A percentile compares a stretch with the other conserved stretches of the same genome.
Evolutionary conservation across 2,113 vertebrate genomes (phyloP).

Genomic region (Amazona guildingii): DNA sequence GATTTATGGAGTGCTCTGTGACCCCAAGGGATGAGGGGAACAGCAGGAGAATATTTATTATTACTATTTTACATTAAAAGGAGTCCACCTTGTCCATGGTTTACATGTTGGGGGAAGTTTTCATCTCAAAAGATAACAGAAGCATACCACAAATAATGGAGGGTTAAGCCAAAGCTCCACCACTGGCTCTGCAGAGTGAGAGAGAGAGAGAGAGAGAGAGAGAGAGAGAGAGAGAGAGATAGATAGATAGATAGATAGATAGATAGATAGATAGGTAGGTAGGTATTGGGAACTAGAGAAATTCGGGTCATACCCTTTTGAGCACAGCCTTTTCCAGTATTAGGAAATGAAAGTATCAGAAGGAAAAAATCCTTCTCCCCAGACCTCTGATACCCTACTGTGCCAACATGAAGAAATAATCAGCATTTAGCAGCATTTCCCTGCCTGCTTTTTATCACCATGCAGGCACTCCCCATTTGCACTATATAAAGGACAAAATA

Average conservation of each 20-base stretch:
- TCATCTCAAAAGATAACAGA: conserved; percentile 11
- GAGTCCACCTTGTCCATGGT: neutral
- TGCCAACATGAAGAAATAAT: neutral
- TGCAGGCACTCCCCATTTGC: neutral
- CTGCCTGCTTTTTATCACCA: neutral
- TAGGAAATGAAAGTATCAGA: neutral
- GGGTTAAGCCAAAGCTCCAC: neutral
- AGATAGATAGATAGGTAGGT: neutral
- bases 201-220: neutral
- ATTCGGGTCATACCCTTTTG: neutral
- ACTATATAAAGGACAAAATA: neutral
- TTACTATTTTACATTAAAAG: neutral
- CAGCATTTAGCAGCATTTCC: neutral
- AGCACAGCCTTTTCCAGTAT: neutral
- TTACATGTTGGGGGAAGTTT: conserved; percentile 24
- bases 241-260: neutral
- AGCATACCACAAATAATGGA: neutral
- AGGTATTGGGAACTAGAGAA: neutral
- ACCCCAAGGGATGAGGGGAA: neutral
- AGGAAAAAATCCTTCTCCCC: neutral
- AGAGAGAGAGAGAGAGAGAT: neutral
- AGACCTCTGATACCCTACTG: neutral
- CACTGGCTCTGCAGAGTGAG: neutral
- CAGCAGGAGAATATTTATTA: conserved; percentile 9
- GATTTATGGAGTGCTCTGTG: conserved; percentile 57